Base-by-base conservation (phyloP, 2,797 vertebrate genomes). In the Leptodactylus fallax region DNA sequence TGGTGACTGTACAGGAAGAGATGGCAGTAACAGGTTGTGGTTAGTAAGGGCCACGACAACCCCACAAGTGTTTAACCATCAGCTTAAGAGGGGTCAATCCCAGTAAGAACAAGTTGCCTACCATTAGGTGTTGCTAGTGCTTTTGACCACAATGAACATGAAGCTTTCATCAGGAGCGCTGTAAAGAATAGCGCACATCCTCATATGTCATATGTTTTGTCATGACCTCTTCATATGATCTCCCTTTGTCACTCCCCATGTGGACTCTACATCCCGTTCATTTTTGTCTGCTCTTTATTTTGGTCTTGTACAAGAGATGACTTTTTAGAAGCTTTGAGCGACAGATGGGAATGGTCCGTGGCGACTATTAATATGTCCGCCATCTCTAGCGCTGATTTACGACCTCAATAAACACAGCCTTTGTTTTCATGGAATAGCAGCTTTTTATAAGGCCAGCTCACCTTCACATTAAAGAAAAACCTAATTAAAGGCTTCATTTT, bases 401-500 rank as follows among this genome's bases (percentile, higher is more conserved):
- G 1, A 51, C 89, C 63, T 25, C 56, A 60, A 14, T 92, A 85
- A 90, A 87, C 4, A 53, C 87, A 77, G 74, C 19, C 65, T 91
- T 91, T 91, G 83, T 12, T 79, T 91, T 90, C 90, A 89, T 19
- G 1, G 1, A 86, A 11, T 60, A 19, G 87, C 3, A 85, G 87
- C 77, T 11, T 91, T 92, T 91, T 87, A 53, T 83, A 91, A 91
- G 76, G 86, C 17, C 85, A 19, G 3, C 76, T 92, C 85, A 83
- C 65, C 21, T 90, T 90, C 80, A 85, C 56, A 91, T 91, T 87
- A 91, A 90, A 83, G 80, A 49, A 45, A 77, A 86, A 85, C 23
- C 63, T 89, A 71, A 76, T 86, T 91, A 83, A 87, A 91, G 85
- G 87, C 67, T 86, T 23, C 49, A 89, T 69, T 87, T 90, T 90